phyloP scores from a whole-genome alignment of 2,888 invertebrate species.

The Lithophane socia region DNA sequence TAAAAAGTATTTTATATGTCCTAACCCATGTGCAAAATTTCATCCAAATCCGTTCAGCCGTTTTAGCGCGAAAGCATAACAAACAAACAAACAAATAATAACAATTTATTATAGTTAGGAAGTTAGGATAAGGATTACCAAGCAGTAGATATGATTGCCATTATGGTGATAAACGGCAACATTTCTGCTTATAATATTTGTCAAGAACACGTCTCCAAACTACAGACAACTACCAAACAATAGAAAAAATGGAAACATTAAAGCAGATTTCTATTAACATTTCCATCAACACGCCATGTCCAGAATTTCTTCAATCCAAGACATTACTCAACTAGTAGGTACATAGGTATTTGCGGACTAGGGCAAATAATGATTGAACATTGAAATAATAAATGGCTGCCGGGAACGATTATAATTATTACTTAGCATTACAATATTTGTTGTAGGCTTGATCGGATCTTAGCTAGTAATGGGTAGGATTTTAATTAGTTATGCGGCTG shows the following conservation, averaged over 20 bases:
- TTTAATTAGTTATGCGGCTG: slow-evolving; percentile 19
- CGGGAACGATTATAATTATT: slow-evolving; percentile 39
- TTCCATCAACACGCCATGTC: slow-evolving; percentile 23
- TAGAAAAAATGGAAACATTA: neutral
- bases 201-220: neutral
- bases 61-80: too few relatives aligned
- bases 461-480: slow-evolving; percentile 10
- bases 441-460: slow-evolving; percentile 35
- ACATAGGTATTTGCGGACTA: slow-evolving; percentile 49
- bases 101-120: too few relatives aligned
- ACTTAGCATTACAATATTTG: slow-evolving; percentile 46
- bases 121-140: too few relatives aligned
- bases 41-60: too few relatives aligned
- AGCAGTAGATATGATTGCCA: too few relatives aligned
- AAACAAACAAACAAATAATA: too few relatives aligned
- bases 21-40: too few relatives aligned
- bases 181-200: neutral
- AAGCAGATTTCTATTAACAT: neutral
- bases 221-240: neutral
- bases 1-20: too few relatives aligned
- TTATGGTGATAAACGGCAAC: neutral
- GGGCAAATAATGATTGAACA: slow-evolving; percentile 47
- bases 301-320: slow-evolving; percentile 22
- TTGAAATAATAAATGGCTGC: slow-evolving; percentile 46
- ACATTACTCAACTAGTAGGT: slow-evolving; percentile 32